Base-by-base conservation (phyloP, 2,888 invertebrate species). In the Ashinkailepas kermadecensis region DNA sequence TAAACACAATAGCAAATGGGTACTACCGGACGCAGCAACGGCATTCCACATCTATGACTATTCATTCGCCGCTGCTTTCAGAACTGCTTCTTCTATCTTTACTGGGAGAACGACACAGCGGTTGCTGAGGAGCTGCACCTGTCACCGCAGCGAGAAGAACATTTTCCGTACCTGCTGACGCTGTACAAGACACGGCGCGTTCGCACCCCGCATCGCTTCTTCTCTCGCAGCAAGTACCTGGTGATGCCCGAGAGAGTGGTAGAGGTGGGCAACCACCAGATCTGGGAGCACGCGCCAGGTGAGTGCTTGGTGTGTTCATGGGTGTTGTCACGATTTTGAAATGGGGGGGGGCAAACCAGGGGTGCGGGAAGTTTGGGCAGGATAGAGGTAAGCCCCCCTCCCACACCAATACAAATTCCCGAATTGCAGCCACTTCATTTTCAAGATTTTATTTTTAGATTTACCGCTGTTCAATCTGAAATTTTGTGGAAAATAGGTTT, bases 61-160 rank as follows among this genome's bases (percentile, higher is more conserved):
- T 39, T 39, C 39, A 39, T 4, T 39, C 39, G 4, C 39, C 39
- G 39, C 39, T 39, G 39, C 39, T 62, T 89, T 89, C 85, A 88
- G 88, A 83, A 89, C 83, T 88, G 88, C 2, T 90, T 90, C 85
- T 89, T 89, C 85, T 88, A 88, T 82, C 86, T 88, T 4, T 87
- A 88, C 83, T 89, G 89, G 85, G 86, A 86, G 78, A 87, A 88
- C 82, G 89, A 89, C 82, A 86, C 85, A 0, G 81, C 82, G 83
- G 90, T 85, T 11, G 80, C 80, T 1, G 74, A 81, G 21, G 18
- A 39, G 56, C 21, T 74, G 8, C 56, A 74, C 21, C 11, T 74
- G 6, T 74, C 54, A 3, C 74, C 18, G 21, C 6, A 10, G 56
- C 9, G 21, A 0, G 74, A 74, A 56, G 1, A 18, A 9, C 7